Conservation (phyloP, 1,140 invertebrate species). For the Solen grandis region DNA sequence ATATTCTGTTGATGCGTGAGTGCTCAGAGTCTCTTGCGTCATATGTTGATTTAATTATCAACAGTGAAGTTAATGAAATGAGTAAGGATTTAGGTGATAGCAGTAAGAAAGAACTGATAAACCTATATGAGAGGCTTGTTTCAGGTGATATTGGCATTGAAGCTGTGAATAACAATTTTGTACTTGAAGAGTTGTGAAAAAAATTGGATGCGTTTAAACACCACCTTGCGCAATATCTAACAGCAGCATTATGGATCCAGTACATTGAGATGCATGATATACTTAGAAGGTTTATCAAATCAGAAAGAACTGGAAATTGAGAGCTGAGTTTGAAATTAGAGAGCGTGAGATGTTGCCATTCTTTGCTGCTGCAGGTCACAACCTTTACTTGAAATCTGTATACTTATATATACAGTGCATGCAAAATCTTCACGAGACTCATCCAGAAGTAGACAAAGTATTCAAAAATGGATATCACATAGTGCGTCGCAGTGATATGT, state of each 20-base stretch:
- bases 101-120: no score
- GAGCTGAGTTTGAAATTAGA: slow-evolving; percentile 5
- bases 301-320: slow-evolving; percentile 62
- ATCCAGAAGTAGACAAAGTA: slow-evolving; percentile 60
- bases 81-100: no score
- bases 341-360: slow-evolving; percentile 76
- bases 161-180: neutral
- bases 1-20: neutral
- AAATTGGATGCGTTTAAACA: no score
- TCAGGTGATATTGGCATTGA: neutral
- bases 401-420: slow-evolving; percentile 81
- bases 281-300: slow-evolving; percentile 37
- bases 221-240: neutral
- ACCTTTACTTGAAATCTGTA: slow-evolving; percentile 80
- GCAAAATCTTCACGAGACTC: slow-evolving; percentile 62
- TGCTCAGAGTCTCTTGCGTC: neutral
- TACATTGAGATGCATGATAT: slow-evolving; percentile 56
- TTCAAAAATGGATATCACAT: slow-evolving; percentile 51
- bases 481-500: slow-evolving; percentile 65
- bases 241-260: slow-evolving; percentile 43
- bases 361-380: slow-evolving; percentile 80
- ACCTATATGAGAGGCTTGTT: no score
- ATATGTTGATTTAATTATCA: neutral
- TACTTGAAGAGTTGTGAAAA: neutral
- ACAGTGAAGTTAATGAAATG: neutral